phyloP scores from a whole-genome alignment of 2,888 invertebrate species.

The Cyaniris semiargus region DNA sequence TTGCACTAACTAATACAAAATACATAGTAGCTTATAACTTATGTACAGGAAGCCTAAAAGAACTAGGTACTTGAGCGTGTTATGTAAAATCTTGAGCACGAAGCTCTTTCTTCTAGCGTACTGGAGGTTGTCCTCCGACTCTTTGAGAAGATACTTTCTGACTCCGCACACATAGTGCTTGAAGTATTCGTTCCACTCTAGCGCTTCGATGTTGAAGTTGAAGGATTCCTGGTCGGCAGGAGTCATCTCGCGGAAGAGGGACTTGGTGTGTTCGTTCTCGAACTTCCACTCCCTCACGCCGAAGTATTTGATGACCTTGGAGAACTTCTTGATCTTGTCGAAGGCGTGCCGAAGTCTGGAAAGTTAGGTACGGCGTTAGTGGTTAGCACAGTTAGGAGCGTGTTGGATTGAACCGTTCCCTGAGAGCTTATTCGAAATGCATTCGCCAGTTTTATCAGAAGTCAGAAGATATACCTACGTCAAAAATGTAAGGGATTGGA shows the following conservation, averaged over 20 bases:
- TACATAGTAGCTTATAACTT: background rate
- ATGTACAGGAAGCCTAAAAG: background rate
- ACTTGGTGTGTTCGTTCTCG: slow-evolving; percentile 79
- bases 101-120: slow-evolving; percentile 73
- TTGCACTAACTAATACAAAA: background rate
- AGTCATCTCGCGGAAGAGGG: slow-evolving; percentile 76
- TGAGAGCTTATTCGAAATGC: background rate
- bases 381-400: background rate
- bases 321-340: slow-evolving; percentile 86
- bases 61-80: background rate
- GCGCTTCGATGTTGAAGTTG: slow-evolving; percentile 82
- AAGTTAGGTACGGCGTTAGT: slow-evolving; percentile 34
- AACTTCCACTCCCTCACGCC: slow-evolving; percentile 87
- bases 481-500: background rate
- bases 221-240: slow-evolving; percentile 81
- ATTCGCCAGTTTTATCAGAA: background rate
- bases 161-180: slow-evolving; percentile 85
- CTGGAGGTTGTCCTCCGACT: slow-evolving; percentile 84
- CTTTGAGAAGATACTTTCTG: slow-evolving; percentile 87
- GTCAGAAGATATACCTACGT: too few relatives aligned
- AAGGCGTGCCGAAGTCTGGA: slow-evolving; percentile 86
- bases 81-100: slow-evolving; percentile 53
- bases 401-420: background rate
- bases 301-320: slow-evolving; percentile 86
- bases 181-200: slow-evolving; percentile 87